Percentiles rank a stretch among this genome's conserved stretches.
Evolutionary conservation across 2,888 invertebrate genomes (phyloP).

Genomic region (Lasioglossum calceatum): DNA sequence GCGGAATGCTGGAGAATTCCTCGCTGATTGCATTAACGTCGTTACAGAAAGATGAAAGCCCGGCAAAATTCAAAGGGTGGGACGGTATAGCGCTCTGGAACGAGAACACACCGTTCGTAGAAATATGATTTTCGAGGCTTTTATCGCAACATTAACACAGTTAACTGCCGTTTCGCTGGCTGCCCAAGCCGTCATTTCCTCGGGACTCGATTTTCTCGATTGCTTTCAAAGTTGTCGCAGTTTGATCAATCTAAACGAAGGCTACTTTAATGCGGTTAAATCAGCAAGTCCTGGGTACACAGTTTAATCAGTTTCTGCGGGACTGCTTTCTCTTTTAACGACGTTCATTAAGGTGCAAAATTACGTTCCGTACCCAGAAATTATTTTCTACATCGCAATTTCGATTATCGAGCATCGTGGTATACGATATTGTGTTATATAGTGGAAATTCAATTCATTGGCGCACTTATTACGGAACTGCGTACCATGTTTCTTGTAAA

Average conservation of each 20-base stretch:
- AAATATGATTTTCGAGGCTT: slow-evolving; percentile 11
- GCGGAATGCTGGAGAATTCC: slow-evolving; percentile 93
- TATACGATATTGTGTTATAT: too few species aligned
- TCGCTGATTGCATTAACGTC: slow-evolving; percentile 90
- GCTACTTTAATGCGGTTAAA: background rate
- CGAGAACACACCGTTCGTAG: slow-evolving; percentile 31
- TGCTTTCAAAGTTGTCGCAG: slow-evolving; percentile 15
- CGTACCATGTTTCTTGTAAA: background rate
- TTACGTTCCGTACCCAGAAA: background rate
- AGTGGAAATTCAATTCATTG: too few species aligned
- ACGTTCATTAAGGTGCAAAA: background rate
- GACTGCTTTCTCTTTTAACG: background rate
- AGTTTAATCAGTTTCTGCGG: background rate
- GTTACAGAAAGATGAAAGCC: slow-evolving; percentile 90
- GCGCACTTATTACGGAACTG: too few species aligned
- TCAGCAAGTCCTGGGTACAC: background rate
- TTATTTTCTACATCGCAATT: background rate
- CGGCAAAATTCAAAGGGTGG: slow-evolving; percentile 92
- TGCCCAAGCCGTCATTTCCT: background rate
- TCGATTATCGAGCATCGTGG: background rate
- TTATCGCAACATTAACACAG: slow-evolving; percentile 16
- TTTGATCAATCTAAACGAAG: background rate
- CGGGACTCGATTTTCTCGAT: background rate
- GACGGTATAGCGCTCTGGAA: slow-evolving; percentile 86
- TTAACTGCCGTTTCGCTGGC: slow-evolving; percentile 4